These are phyloP conservation scores for Sinosuthora webbiana DNA, from an alignment of 2,113 vertebrate species.

Conservation along the genomic window DNA sequence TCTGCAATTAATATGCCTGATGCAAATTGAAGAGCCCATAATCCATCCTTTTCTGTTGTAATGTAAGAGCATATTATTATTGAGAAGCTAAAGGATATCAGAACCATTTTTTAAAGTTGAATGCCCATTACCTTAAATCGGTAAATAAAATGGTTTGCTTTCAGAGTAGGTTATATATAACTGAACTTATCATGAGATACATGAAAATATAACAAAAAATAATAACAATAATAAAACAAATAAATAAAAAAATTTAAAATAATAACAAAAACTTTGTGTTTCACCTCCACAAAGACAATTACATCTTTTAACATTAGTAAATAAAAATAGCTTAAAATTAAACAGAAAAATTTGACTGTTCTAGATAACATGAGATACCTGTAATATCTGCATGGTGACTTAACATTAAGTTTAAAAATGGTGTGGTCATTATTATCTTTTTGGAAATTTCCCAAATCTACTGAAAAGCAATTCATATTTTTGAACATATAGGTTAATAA, in stretches of 20 bases:
- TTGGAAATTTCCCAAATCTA: not conserved
- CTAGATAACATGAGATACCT: not conserved
- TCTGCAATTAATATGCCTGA: slow-evolving; percentile 82
- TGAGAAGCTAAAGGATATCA: slow-evolving; percentile 76
- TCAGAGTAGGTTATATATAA: slow-evolving; percentile 65
- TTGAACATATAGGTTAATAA: not conserved
- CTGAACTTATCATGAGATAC: slow-evolving; percentile 41
- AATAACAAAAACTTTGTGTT: not conserved
- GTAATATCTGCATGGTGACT: not conserved
- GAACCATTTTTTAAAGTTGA: slow-evolving; percentile 77
- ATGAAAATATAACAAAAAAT: slow-evolving; percentile 53
- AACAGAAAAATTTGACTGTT: slow-evolving; percentile 16
- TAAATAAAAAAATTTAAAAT: too few relatives aligned
- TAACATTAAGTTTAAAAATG: not conserved
- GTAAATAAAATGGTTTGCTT: slow-evolving; percentile 73
- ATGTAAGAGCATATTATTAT: slow-evolving; percentile 76
- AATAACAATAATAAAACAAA: not conserved
- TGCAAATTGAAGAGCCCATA: slow-evolving; percentile 79
- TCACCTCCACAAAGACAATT: slow-evolving; percentile 50
- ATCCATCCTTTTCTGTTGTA: slow-evolving; percentile 78
- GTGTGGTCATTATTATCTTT: not conserved
- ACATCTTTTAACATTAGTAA: slow-evolving; percentile 22
- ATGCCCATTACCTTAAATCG: slow-evolving; percentile 79
- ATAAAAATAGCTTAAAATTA: slow-evolving; percentile 60
- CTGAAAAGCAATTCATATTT: not conserved